Base-by-base conservation (phyloP, 1,140 invertebrate genomes). In the Heliconius nattereri region DNA sequence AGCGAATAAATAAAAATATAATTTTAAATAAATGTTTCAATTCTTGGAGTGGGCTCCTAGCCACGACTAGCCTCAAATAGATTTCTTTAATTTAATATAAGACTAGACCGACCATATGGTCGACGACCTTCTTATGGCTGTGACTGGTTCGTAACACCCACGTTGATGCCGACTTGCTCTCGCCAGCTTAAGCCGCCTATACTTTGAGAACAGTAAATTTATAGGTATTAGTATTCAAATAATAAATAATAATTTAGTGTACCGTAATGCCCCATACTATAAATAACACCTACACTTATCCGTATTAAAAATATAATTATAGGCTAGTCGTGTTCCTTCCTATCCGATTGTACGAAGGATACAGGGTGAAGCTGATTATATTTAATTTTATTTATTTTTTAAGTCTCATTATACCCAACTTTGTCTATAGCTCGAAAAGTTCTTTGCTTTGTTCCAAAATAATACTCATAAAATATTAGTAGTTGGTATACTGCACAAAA, bases 91-190 rank as follows among this genome's bases (percentile, higher is more conserved):
- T 45, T 66, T 66, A 66, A 26, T 7, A 66, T 66, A 66, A 66
- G 60, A 75, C 60, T 66, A 83, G 76, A 77, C 80, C 60, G 45
- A 74, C 86, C 86, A 88, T 88, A 88, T 88, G 86, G 86, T 84
- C 84, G 85, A 83, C 78, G 86, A 86, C 85, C 86, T 88, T 88
- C 82, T 83, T 45, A 76, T 78, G 77, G 74, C 70, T 75, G 75
- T 82, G 81, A 85, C 78, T 86, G 81, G 80, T 57, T 84, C 71
- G 80, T 71, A 74, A 81, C 78, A 83, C 79, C 80, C 83, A 81
- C 83, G 23, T 20, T 76, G 35, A 79, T 79, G 49, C 60, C 73
- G 74, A 73, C 80, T 76, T 78, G 66, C 79, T 80, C 75, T 76
- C 76, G 75, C 75, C 49, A 71, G 73, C 75, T 80, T 80, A 37